phyloP scores from a whole-genome alignment of 2,797 vertebrate species.

The Leuciscus waleckii region DNA sequence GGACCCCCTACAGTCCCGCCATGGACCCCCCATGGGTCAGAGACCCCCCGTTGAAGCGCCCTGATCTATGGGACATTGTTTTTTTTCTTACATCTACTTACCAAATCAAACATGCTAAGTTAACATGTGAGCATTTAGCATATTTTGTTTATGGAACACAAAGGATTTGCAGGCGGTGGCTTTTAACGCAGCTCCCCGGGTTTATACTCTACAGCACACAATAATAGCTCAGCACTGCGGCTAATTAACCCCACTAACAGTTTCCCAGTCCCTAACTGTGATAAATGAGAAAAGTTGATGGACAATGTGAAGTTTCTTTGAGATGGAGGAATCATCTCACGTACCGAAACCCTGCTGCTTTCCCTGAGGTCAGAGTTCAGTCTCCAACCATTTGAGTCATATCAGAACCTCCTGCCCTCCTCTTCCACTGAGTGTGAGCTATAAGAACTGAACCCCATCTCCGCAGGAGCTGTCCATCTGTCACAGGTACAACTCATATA shows the following conservation, averaged over 20 bases:
- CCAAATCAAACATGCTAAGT: constrained; percentile 29
- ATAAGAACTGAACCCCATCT: constrained; percentile 18
- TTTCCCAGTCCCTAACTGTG: constrained; percentile 46
- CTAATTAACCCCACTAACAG: constrained; percentile 48
- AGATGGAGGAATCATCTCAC: constrained; percentile 42
- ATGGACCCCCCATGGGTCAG: constrained; percentile 11
- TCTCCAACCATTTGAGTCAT: constrained; percentile 45
- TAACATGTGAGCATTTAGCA: constrained; percentile 5
- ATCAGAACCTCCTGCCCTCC: constrained; percentile 43
- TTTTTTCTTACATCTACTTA: constrained; percentile 1
- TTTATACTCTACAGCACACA: constrained; percentile 41
- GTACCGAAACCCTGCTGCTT: constrained; percentile 46
- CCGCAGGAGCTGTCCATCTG: constrained; percentile 52
- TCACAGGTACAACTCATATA: constrained; percentile 32
- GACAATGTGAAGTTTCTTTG: constrained; percentile 34
- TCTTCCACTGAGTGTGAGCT: constrained; percentile 28
- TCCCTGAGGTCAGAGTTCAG: constrained; percentile 53
- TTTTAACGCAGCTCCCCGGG: background rate
- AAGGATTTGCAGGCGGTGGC: constrained; percentile 7
- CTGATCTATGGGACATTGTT: background rate
- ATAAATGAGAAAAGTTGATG: constrained; percentile 48
- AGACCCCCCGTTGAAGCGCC: background rate
- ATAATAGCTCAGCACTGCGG: constrained; percentile 37
- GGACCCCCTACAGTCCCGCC: background rate
- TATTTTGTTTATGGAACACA: constrained; percentile 38